Evolutionary conservation across 1,140 invertebrate species (phyloP).

Genomic region (Neuroterus valhalla): DNA sequence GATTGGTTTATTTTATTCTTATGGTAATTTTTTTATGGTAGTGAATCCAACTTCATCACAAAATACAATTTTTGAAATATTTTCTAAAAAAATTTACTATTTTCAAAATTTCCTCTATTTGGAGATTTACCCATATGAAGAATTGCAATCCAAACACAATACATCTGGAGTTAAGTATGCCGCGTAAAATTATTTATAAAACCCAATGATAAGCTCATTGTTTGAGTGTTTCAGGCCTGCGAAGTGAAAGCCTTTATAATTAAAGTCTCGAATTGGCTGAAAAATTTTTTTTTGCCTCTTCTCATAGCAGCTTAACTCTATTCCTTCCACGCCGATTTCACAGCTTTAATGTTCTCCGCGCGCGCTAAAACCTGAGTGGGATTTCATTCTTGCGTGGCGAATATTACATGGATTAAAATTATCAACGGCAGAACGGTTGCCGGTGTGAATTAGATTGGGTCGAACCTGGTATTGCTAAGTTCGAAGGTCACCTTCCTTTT

Average conservation of each 20-base stretch:
- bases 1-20: too few species aligned
- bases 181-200: too few species aligned
- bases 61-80: too few species aligned
- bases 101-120: too few species aligned
- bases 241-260: slow-evolving; percentile 4
- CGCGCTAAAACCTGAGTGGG: slow-evolving; percentile 49
- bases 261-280: slow-evolving; percentile 4
- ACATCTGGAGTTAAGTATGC: too few species aligned
- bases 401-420: slow-evolving; percentile 66
- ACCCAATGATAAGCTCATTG: too few species aligned
- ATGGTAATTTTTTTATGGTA: too few species aligned
- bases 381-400: slow-evolving; percentile 55
- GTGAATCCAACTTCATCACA: too few species aligned
- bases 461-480: slow-evolving; percentile 13
- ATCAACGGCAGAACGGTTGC: slow-evolving; percentile 40
- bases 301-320: slow-evolving; percentile 31
- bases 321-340: slow-evolving; percentile 49
- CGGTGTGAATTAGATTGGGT: slow-evolving; percentile 22
- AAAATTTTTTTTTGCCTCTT: slow-evolving; percentile 32
- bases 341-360: slow-evolving; percentile 55
- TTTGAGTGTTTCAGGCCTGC: background rate
- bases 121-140: too few species aligned
- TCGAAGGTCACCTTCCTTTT: slow-evolving; percentile 3
- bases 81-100: too few species aligned
- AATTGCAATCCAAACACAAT: too few species aligned